phyloP scores from a whole-genome alignment of 2,797 vertebrate genomes.

The Sebastes ruberrimus region DNA sequence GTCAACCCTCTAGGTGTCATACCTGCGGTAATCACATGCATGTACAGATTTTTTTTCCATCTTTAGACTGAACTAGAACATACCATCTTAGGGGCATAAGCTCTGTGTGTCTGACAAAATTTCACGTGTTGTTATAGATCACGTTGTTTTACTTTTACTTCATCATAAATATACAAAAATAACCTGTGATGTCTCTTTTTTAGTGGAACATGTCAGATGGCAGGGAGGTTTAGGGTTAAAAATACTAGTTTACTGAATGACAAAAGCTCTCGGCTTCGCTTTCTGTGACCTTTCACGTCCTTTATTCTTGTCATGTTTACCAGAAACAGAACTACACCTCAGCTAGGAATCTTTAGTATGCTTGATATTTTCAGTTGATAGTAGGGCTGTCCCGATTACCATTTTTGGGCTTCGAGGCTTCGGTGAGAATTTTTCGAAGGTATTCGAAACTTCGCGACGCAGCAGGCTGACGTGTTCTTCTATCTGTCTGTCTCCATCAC shows the following conservation, averaged over 20 bases:
- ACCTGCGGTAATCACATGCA: neutral
- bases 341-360: neutral
- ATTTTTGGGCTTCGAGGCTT: too few species aligned
- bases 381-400: too few species aligned
- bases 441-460: fast-evolving
- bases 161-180: neutral
- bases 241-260: neutral
- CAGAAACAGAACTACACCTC: neutral
- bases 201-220: neutral
- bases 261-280: neutral
- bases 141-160: neutral
- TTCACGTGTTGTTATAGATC: neutral
- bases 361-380: neutral
- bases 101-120: neutral
- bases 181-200: neutral
- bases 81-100: neutral
- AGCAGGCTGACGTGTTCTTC: too few species aligned
- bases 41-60: neutral
- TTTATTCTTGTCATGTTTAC: neutral
- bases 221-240: neutral
- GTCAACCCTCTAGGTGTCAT: neutral
- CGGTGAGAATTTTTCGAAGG: too few species aligned
- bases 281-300: neutral
- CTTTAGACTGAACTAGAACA: neutral
- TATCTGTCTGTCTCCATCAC: too few species aligned